Base-by-base conservation (phyloP, 2,113 vertebrate genomes). In the Lophotis ruficrista region DNA sequence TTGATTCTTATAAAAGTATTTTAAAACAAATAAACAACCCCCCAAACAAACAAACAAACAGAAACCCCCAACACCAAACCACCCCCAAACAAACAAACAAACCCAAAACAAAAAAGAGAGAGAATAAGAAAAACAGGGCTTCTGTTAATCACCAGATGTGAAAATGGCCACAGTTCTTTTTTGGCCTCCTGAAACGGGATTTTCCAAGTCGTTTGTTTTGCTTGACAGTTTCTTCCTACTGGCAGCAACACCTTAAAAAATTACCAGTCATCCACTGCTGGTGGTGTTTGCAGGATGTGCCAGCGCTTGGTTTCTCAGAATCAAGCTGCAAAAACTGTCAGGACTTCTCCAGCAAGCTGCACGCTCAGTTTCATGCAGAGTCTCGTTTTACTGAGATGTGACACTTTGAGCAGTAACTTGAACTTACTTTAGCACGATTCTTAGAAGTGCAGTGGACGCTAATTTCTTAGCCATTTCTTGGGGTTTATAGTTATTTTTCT, bases 341-440 rank as follows among this genome's bases (percentile, higher is more conserved):
- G 65, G 37, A 35, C 30, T 48, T 72, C 58, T 82, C 43, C 45
- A 38, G 43, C 5, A 54, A 83, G 14, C 47, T 69, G 4, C 10
- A 7, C 0, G 0, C 28, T 70, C 71, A 45, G 0, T 31, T 57
- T 80, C 41, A 1, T 10, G 5, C 22, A 61, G 20, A 47, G 35
- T n/a, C 1, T 41, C 4, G 4, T 58, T 77, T 80, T 24, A 28
- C 33, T 68, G 51, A 47, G 25, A 14, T 51, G n/a, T 24, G 22
- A 41, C 9, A 19, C 10, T 58, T 51, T 3, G 27, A 89, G 58
- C 28, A 33, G 31, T 20, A 12, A 28, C 13, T 71, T 56, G 8
- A 83, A 28, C 7, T 11, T 37, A 47, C 14, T 76, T 83, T 2
- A 58, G 18, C 45, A 83, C 35, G 43, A 8, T 20, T 65, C 38